Percentiles rank a stretch among this genome's conserved stretches.
These are phyloP conservation scores for Caenorhabditis virilis DNA, from an alignment of 2,888 invertebrate genomes.

Conservation along the genomic window DNA sequence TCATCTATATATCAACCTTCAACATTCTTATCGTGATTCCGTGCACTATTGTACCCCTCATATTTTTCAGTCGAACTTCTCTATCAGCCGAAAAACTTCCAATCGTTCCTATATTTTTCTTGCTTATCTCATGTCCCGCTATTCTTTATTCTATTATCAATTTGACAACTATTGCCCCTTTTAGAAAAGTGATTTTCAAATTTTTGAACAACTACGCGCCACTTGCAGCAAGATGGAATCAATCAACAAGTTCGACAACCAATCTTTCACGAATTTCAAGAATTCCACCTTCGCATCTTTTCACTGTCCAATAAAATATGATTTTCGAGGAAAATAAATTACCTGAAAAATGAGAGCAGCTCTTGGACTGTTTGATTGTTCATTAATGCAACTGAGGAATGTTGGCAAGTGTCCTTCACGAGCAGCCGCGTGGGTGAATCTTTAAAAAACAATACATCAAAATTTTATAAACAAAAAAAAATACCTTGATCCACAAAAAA, in stretches of 20 bases:
- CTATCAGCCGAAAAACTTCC: background rate
- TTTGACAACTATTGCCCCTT: conserved; percentile 14
- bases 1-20: conserved; percentile 8
- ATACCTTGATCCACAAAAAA: conserved; percentile 55
- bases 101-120: conserved; percentile 8
- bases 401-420: conserved; percentile 52
- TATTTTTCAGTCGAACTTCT: conserved; percentile 3
- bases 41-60: background rate
- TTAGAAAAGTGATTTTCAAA: no score
- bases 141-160: conserved; percentile 15
- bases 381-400: conserved; percentile 47
- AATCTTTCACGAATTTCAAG: no score
- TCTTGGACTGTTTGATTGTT: conserved; percentile 44
- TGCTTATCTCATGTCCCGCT: conserved; percentile 4
- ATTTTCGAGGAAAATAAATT: conserved; percentile 5
- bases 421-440: conserved; percentile 57
- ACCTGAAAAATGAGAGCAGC: conserved; percentile 54
- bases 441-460: conserved; percentile 4
- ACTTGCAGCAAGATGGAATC: no score
- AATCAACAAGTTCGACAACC: no score
- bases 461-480: background rate
- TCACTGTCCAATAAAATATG: background rate
- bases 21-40: conserved; percentile 12
- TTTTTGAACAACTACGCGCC: no score
- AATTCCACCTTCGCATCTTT: background rate